Evolutionary conservation across 1,140 invertebrate species (phyloP).

Genomic region (Helicoverpa armigera): DNA sequence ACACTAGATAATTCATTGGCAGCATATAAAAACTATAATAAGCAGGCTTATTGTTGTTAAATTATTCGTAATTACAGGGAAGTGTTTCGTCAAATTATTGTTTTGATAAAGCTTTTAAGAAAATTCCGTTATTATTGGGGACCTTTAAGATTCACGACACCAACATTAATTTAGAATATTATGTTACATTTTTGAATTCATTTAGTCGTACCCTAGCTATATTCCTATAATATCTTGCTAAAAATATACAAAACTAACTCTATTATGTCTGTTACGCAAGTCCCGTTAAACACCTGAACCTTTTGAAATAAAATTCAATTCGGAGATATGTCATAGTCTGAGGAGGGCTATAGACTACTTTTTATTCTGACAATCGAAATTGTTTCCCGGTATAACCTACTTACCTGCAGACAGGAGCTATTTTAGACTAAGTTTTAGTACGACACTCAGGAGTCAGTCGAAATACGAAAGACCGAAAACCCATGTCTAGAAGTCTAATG

Average conservation of each 20-base stretch:
- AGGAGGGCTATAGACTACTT: too few relatives aligned
- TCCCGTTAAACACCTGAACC: too few relatives aligned
- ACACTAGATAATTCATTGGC: background rate
- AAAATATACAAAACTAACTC: background rate
- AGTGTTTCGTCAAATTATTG: background rate
- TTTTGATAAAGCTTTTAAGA: background rate
- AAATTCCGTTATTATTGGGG: background rate
- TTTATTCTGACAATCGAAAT: too few relatives aligned
- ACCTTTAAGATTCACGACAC: background rate
- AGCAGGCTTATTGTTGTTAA: background rate
- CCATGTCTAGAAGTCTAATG: background rate
- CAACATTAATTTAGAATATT: background rate
- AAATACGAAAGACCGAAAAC: background rate
- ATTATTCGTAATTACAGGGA: constrained; percentile 8
- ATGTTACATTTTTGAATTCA: too few relatives aligned
- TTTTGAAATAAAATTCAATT: too few relatives aligned
- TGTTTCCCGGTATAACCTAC: too few relatives aligned
- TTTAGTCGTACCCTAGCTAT: too few relatives aligned
- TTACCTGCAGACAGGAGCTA: too few relatives aligned
- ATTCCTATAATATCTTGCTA: too few relatives aligned
- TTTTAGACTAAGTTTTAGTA: background rate
- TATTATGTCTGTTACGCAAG: too few relatives aligned
- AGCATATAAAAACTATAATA: background rate
- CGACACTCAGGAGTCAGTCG: too few relatives aligned
- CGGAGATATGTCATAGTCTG: too few relatives aligned